These are phyloP conservation scores for Pyrocoelia pectoralis DNA, from an alignment of 2,888 invertebrate genomes.

Conservation along the genomic window DNA sequence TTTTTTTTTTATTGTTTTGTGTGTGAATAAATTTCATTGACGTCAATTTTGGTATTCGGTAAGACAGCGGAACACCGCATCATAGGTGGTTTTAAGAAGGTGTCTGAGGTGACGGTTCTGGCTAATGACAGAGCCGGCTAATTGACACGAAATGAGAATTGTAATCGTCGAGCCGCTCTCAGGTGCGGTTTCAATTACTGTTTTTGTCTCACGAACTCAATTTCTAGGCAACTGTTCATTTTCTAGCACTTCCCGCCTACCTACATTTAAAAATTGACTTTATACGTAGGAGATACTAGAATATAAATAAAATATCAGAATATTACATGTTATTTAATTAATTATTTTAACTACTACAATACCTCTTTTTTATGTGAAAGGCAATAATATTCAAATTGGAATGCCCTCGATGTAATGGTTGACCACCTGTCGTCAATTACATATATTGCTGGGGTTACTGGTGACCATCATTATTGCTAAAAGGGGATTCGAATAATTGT, in stretches of 20 bases:
- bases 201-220: constrained; percentile 58
- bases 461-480: constrained; percentile 34
- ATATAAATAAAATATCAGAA: constrained; percentile 1
- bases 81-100: constrained; percentile 39
- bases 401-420: constrained; percentile 15
- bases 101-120: constrained; percentile 51
- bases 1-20: not conserved
- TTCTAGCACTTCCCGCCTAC: constrained; percentile 43
- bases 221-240: constrained; percentile 56
- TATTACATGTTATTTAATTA: constrained; percentile 1
- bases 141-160: constrained; percentile 60
- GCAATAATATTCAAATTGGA: constrained; percentile 10
- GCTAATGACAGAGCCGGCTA: constrained; percentile 59
- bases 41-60: constrained; percentile 15
- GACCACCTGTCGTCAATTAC: constrained; percentile 36
- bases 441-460: constrained; percentile 32
- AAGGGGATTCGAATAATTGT: constrained; percentile 49
- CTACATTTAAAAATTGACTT: constrained; percentile 26
- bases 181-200: constrained; percentile 57
- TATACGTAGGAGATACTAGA: constrained; percentile 33
- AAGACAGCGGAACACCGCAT: constrained; percentile 18
- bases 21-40: not conserved
- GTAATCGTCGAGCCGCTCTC: constrained; percentile 57
- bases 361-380: not conserved
- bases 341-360: constrained; percentile 2